Conservation (phyloP, 2,113 vertebrate genomes). For the Paralichthys olivaceus region DNA sequence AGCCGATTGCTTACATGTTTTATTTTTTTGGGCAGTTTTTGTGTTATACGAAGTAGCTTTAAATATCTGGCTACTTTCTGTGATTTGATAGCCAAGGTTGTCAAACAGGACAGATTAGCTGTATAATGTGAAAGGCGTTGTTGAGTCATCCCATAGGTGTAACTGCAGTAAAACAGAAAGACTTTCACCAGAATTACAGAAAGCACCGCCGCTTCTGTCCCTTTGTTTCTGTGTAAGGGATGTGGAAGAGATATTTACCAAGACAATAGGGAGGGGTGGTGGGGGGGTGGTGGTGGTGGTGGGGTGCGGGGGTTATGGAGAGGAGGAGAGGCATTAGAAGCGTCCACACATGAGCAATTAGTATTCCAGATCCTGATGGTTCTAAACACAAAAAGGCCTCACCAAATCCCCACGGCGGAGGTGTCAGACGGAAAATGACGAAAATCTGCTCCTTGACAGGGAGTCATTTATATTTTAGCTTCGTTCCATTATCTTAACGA, state of each 20-base stretch:
- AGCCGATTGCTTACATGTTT: conserved; percentile 57
- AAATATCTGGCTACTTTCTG: conserved; percentile 20
- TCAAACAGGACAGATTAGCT: background rate
- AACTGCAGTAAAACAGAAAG: conserved; percentile 8
- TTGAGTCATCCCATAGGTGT: background rate
- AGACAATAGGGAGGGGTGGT: conserved; percentile 53
- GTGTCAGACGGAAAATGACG: conserved; percentile 98
- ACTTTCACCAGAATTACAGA: conserved; percentile 27
- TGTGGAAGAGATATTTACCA: conserved; percentile 79
- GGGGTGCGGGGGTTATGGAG: conserved; percentile 2
- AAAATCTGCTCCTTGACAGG: conserved; percentile 99
- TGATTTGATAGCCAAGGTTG: conserved; percentile 17
- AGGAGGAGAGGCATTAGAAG: conserved; percentile 70
- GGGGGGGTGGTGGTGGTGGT: conserved; percentile 11
- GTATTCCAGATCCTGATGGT: conserved; percentile 87
- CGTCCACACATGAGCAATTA: conserved; percentile 83
- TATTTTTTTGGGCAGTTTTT: conserved; percentile 51
- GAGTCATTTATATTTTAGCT: conserved; percentile 99
- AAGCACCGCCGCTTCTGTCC: conserved; percentile 21
- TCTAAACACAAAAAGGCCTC: conserved; percentile 86
- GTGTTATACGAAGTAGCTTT: conserved; percentile 21
- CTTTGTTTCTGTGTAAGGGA: conserved; percentile 68
- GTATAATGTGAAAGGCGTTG: background rate
- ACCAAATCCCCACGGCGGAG: conserved; percentile 88
- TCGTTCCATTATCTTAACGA: conserved; percentile 99